phyloP scores from a whole-genome alignment of 2,797 vertebrate species.

The Leptodactylus fallax region DNA sequence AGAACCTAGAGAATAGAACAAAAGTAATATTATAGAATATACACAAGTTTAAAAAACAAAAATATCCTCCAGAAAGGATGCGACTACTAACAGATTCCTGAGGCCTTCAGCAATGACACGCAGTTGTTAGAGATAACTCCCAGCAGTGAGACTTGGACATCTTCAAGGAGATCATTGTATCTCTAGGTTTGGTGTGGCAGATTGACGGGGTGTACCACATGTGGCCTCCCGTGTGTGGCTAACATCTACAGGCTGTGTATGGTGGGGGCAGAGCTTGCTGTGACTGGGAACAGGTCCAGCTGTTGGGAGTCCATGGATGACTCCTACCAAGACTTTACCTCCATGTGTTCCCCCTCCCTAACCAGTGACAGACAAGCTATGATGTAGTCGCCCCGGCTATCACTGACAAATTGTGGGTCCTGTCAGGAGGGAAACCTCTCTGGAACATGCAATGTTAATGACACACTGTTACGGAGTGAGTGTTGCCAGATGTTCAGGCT shows the following conservation, averaged over 20 bases:
- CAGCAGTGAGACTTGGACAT: no score
- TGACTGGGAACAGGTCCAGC: neutral
- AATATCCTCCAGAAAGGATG: no score
- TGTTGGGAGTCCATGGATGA: neutral
- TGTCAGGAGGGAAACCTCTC: constrained; percentile 18
- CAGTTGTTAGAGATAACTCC: no score
- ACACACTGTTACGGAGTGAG: constrained; percentile 34
- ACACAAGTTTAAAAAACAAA: no score
- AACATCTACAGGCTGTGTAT: neutral
- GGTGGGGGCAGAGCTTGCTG: neutral
- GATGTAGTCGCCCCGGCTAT: neutral
- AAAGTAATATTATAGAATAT: no score
- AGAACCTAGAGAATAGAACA: no score
- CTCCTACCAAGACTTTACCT: no score
- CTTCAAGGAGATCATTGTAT: neutral
- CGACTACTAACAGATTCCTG: no score
- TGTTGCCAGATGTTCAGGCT: constrained; percentile 52
- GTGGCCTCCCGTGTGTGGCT: neutral
- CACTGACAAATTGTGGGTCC: constrained; percentile 24
- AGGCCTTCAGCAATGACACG: no score
- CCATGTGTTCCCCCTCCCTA: constrained; percentile 11
- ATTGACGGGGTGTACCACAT: neutral
- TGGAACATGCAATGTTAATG: constrained; percentile 41
- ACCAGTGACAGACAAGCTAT: neutral
- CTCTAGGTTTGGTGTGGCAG: neutral